Base-by-base conservation (phyloP, 1,140 invertebrate genomes). In the Cephus cinctus region DNA sequence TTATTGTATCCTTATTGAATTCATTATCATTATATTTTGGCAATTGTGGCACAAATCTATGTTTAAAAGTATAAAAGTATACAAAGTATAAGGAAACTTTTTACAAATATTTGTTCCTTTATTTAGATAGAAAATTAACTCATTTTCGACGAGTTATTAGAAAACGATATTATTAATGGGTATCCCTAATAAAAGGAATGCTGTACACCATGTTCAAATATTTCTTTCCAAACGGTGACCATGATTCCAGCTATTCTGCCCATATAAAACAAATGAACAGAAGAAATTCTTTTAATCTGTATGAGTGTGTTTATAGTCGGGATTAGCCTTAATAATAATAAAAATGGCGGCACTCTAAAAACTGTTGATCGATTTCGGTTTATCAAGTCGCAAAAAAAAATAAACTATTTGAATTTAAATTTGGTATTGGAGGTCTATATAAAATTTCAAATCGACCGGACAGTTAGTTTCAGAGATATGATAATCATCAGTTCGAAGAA, bases 381-480 rank as follows among this genome's bases (percentile, higher is more conserved):
- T 11, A 30, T 11, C 11, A 30, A 30, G 2, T 47, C 44, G 19
- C 34, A 14, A n/a, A 21, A 47, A 47, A 39, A 18, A 38, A 9
- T 47, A n/a, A 36, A 27, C 44, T 22, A 25, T n/a, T n/a, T n/a
- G 25, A 47, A 47, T 21, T 23, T 25, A 27, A 47, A 18, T 14
- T 21, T 39, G 30, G 18, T 22, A 25, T 39, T 6, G 22, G 25
- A 47, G 22, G 21, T 27, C 36, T 38, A 22, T 47, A 22, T 16
- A 47, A 47, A 47, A 47, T 5, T 30, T 5, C 22, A 47, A 47
- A 30, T 47, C 45, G 32, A 47, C 39, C 45, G 45, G 45, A 39
- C 45, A 15, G 16, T 19, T 47, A 47, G 35, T 47, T 47, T 47
- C 21, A 39, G 21, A 47, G 45, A 47, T 27, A 40, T 39, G 31